phyloP scores from a whole-genome alignment of 2,888 invertebrate genomes.

The Drosophila macrospina region DNA sequence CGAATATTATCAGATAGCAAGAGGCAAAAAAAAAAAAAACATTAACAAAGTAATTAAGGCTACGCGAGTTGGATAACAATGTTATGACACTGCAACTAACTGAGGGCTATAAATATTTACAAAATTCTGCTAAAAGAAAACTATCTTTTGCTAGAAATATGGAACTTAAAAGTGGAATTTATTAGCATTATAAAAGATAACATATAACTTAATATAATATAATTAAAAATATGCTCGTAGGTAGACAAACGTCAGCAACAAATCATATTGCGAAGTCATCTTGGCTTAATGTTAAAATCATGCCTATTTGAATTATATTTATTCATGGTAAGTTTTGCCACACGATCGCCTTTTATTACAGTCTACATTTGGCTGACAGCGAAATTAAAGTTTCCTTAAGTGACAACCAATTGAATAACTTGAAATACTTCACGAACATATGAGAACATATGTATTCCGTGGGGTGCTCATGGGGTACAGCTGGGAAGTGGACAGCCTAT shows the following conservation, averaged over 20 bases:
- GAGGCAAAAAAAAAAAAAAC: slow-evolving; percentile 7
- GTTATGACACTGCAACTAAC: not conserved
- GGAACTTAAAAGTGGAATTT: not conserved
- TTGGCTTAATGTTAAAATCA: slow-evolving; percentile 20
- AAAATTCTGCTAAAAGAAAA: too few species aligned
- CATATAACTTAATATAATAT: too few species aligned
- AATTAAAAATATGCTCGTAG: not conserved
- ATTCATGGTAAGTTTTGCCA: slow-evolving; percentile 19
- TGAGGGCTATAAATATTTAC: too few species aligned
- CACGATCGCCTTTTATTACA: slow-evolving; percentile 35
- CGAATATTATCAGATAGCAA: slow-evolving; percentile 4
- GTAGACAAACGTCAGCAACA: not conserved
- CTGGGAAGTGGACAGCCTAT: slow-evolving; percentile 30
- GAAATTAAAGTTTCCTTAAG: slow-evolving; percentile 56
- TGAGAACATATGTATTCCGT: slow-evolving; percentile 7
- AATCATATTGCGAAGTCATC: slow-evolving; percentile 20
- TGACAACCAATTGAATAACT: slow-evolving; percentile 56
- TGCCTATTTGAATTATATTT: slow-evolving; percentile 21
- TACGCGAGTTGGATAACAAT: slow-evolving; percentile 15
- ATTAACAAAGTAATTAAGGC: slow-evolving; percentile 11
- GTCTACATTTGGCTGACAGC: slow-evolving; percentile 37
- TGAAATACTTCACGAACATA: slow-evolving; percentile 36
- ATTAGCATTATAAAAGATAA: slow-evolving; percentile 35
- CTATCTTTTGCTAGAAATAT: too few species aligned
- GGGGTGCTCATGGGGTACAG: slow-evolving; percentile 10